A percentile compares a stretch with the other conserved stretches of the same genome.
Evolutionary conservation across 2,888 invertebrate genomes (phyloP).

Genomic region (Marronus borbonicus): DNA sequence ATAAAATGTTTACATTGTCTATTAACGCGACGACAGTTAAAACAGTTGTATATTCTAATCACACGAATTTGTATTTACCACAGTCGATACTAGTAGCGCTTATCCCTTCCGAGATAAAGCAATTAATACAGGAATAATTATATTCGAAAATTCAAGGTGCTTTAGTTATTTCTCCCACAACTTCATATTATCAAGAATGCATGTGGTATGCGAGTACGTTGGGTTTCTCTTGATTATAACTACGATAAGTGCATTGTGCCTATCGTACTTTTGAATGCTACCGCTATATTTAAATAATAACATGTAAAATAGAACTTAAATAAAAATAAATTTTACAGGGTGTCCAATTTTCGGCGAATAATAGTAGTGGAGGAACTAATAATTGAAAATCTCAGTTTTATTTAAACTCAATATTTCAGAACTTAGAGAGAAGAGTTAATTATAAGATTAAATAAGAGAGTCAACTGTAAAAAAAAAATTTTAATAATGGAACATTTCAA

Average conservation of each 20-base stretch:
- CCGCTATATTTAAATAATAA: too few relatives aligned
- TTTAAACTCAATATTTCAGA: too few relatives aligned
- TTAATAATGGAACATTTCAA: too few relatives aligned
- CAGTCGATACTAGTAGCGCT: background rate
- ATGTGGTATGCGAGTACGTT: conserved; percentile 12
- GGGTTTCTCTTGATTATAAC: background rate
- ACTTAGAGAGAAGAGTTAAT: too few relatives aligned
- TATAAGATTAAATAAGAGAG: too few relatives aligned
- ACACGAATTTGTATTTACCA: background rate
- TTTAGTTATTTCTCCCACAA: conserved; percentile 16
- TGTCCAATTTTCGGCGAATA: too few relatives aligned
- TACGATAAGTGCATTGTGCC: background rate
- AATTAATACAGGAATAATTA: conserved; percentile 36
- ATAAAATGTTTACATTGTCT: conserved; percentile 38
- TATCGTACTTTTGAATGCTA: too few relatives aligned
- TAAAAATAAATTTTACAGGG: too few relatives aligned
- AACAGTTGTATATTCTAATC: conserved; percentile 2
- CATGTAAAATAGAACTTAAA: too few relatives aligned
- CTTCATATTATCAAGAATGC: conserved; percentile 28
- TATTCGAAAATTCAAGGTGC: conserved; percentile 36
- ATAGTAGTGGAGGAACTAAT: too few relatives aligned
- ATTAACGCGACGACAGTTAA: conserved; percentile 14
- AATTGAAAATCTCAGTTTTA: too few relatives aligned
- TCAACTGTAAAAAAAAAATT: too few relatives aligned
- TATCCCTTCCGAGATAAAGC: conserved; percentile 27